Evolutionary conservation across 2,888 invertebrate genomes (phyloP).

Genomic region (Cyclophora albipunctata): DNA sequence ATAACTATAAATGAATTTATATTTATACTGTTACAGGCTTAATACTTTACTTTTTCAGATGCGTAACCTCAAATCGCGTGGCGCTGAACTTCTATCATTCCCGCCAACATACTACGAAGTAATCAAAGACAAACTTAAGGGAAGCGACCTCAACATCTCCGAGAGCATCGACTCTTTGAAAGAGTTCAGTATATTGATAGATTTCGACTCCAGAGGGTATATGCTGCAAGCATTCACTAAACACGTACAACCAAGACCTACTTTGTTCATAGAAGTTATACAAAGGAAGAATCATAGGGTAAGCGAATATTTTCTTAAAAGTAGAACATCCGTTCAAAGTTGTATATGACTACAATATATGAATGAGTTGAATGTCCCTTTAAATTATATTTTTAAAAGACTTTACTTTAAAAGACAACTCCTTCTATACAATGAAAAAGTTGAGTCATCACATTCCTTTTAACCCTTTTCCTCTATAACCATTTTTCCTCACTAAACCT

Average conservation of each 20-base stretch:
- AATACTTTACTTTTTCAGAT: conserved; percentile 58
- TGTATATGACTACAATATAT: conserved; percentile 24
- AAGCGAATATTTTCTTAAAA: conserved; percentile 35
- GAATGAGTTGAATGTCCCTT: conserved; percentile 5
- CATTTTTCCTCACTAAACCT: no score
- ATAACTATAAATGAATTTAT: no score
- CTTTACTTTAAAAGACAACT: neutral
- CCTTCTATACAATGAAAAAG: no score
- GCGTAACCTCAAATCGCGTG: conserved; percentile 83
- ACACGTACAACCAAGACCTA: conserved; percentile 96
- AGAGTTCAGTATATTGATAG: conserved; percentile 92
- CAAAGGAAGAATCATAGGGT: conserved; percentile 95
- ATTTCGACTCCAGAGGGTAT: conserved; percentile 98
- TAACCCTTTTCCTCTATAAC: no score
- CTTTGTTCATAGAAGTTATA: conserved; percentile 95
- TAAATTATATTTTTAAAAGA: neutral
- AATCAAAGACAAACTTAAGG: conserved; percentile 83
- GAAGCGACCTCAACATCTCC: conserved; percentile 77
- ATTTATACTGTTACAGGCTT: no score
- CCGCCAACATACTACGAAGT: conserved; percentile 93
- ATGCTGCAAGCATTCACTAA: conserved; percentile 97
- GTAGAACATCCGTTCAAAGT: neutral
- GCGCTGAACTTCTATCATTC: conserved; percentile 90
- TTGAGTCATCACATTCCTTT: no score
- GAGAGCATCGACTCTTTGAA: conserved; percentile 89